These are phyloP conservation scores for Heliconius nattereri DNA, from an alignment of 1,140 invertebrate genomes.

Conservation along the genomic window DNA sequence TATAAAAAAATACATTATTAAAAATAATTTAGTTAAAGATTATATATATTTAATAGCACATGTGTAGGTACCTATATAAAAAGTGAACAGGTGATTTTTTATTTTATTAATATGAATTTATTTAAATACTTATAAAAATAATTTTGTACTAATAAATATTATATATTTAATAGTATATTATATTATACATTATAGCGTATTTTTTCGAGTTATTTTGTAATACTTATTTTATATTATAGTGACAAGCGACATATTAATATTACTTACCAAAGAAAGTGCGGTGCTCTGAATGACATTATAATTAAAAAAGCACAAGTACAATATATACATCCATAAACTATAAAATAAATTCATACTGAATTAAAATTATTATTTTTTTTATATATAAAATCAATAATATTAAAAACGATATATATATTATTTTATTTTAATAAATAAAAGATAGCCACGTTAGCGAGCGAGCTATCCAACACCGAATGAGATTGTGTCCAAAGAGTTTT, in stretches of 20 bases:
- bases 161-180: no score
- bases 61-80: no score
- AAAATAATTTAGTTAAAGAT: no score
- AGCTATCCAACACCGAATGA: slow-evolving; percentile 40
- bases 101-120: neutral
- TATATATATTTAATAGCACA: no score
- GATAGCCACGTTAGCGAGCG: slow-evolving; percentile 21
- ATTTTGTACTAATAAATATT: no score
- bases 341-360: slow-evolving; percentile 31
- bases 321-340: slow-evolving; percentile 20
- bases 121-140: no score
- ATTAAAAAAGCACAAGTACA: slow-evolving; percentile 50
- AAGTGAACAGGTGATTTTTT: no score
- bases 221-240: neutral
- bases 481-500: slow-evolving; percentile 31
- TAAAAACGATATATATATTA: neutral
- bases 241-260: neutral
- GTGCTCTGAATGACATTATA: slow-evolving; percentile 49
- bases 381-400: neutral
- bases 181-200: no score
- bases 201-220: no score
- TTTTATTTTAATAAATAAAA: slow-evolving; percentile 20
- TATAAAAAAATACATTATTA: no score
- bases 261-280: slow-evolving; percentile 52
- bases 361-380: neutral